Evolutionary conservation across 2,113 vertebrate genomes (phyloP).

Genomic region (Gymnogyps californianus): DNA sequence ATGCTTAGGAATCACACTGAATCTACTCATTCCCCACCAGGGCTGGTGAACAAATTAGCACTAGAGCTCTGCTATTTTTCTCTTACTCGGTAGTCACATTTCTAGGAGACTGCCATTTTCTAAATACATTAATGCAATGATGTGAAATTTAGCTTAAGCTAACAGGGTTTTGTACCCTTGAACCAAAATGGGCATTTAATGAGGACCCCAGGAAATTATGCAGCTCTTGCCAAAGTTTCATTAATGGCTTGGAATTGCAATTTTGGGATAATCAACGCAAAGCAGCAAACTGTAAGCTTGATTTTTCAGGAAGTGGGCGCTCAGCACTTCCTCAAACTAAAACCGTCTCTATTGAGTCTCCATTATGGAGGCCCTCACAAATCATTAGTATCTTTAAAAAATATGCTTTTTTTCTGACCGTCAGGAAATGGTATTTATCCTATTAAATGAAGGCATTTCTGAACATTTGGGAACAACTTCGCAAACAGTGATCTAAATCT

Average conservation of each 20-base stretch:
- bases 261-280: neutral
- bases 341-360: neutral
- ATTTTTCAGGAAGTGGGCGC: neutral
- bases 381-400: neutral
- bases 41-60: slow-evolving; percentile 17
- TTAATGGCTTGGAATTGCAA: neutral
- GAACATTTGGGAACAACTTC: neutral
- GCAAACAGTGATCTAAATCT: neutral
- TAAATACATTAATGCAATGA: neutral
- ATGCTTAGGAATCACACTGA: neutral
- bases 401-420: no score
- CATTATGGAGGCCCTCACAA: neutral
- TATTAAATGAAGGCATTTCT: neutral
- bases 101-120: neutral
- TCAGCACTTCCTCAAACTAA: neutral
- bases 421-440: neutral
- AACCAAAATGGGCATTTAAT: neutral
- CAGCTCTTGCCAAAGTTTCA: neutral
- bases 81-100: neutral
- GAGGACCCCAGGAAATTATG: neutral
- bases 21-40: neutral
- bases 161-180: neutral
- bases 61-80: neutral
- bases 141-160: neutral
- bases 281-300: neutral